These are phyloP conservation scores for Dunckerocampus dactyliophorus DNA, from an alignment of 2,113 vertebrate genomes.

Conservation along the genomic window DNA sequence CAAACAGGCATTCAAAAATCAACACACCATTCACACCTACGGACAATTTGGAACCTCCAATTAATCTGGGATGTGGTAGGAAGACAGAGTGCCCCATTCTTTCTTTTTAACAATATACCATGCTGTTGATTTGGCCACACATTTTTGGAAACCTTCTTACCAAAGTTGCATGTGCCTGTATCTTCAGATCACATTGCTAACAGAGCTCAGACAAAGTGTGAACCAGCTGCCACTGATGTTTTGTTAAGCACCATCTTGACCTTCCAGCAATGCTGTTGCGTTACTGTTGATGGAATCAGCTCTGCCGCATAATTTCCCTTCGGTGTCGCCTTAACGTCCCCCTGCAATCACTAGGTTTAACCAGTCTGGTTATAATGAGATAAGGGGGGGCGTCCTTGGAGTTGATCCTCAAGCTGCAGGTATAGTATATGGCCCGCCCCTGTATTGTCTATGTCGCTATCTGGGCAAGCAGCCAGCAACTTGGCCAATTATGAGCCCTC, in stretches of 20 bases:
- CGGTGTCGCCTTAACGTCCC: conserved; percentile 6
- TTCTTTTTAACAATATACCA: too few relatives aligned
- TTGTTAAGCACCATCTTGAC: conserved; percentile 43
- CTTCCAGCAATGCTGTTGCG: conserved; percentile 28
- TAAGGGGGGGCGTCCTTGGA: conserved; percentile 38
- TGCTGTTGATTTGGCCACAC: too few relatives aligned
- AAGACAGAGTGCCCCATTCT: too few relatives aligned
- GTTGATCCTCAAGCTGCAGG: conserved; percentile 37
- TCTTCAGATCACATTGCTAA: neutral
- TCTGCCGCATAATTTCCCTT: conserved; percentile 24
- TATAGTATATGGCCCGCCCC: conserved; percentile 25
- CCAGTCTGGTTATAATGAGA: conserved; percentile 47
- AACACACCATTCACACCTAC: too few relatives aligned
- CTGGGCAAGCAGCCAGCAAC: conserved; percentile 26
- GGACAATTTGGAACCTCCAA: too few relatives aligned
- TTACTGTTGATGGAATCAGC: conserved; percentile 25
- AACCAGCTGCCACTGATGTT: conserved; percentile 19
- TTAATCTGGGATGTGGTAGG: too few relatives aligned
- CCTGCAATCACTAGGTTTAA: conserved; percentile 42
- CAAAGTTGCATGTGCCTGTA: neutral
- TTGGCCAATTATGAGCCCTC: conserved; percentile 23
- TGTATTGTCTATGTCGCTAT: conserved; percentile 36
- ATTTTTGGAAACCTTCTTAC: too few relatives aligned
- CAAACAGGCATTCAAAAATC: too few relatives aligned
- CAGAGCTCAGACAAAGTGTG: neutral